phyloP scores from a whole-genome alignment of 2,113 vertebrate species.

The Etia nguti region DNA sequence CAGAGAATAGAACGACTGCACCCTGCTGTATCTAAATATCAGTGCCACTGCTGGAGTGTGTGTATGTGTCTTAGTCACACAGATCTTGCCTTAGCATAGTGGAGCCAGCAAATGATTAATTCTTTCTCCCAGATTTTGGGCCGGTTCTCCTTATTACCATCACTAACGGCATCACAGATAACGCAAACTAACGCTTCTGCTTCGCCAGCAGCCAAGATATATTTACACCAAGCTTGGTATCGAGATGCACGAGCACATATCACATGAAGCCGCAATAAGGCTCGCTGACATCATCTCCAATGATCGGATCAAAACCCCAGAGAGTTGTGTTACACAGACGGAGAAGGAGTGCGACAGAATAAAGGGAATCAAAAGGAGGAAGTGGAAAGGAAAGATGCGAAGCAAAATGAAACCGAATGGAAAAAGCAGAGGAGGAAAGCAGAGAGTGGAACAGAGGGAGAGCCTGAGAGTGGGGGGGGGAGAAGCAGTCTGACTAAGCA shows the following conservation, averaged over 20 bases:
- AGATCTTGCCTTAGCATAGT: not conserved
- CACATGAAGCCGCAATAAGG: not conserved
- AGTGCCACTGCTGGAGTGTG: not conserved
- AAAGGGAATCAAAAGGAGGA: not conserved
- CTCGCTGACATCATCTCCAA: conserved; percentile 23
- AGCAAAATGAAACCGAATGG: not conserved
- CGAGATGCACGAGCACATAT: not conserved
- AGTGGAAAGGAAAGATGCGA: not conserved
- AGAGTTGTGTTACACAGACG: not conserved
- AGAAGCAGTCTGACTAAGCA: conserved; percentile 53
- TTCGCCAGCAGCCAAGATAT: not conserved
- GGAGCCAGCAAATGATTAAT: conserved; percentile 16
- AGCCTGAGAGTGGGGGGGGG: not conserved
- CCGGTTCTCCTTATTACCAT: conserved; percentile 4
- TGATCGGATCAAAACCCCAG: conserved; percentile 20
- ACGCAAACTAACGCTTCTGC: not conserved
- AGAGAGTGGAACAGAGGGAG: not conserved
- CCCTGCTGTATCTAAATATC: conserved; percentile 57
- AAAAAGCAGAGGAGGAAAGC: not conserved
- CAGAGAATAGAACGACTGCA: conserved; percentile 34
- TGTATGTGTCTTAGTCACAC: not conserved
- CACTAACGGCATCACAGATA: conserved; percentile 9
- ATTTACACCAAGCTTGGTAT: not conserved
- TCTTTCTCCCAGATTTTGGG: not conserved
- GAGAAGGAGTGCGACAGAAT: not conserved